Conservation (phyloP, 1,140 invertebrate species). For the Eulimnadia texana region DNA sequence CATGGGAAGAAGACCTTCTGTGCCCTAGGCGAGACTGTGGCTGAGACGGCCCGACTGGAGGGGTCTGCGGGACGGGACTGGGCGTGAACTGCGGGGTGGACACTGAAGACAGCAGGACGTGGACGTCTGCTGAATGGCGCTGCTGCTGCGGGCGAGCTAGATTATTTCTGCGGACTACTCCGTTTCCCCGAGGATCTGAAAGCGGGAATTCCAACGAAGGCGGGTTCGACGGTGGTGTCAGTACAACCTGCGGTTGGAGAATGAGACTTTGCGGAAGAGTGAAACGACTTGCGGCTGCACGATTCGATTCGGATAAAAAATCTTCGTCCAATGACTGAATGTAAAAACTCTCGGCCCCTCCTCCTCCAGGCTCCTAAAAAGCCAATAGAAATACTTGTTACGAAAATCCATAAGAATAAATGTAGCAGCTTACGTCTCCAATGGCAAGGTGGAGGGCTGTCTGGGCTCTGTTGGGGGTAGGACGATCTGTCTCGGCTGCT, state of each 20-base stretch:
- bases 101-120: neutral
- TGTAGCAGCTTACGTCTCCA: neutral
- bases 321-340: constrained; percentile 2
- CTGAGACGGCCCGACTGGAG: neutral
- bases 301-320: neutral
- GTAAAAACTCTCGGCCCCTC: neutral
- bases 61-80: neutral
- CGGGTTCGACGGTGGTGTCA: neutral
- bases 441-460: no score
- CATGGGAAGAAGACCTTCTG: constrained; percentile 8
- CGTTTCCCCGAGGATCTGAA: neutral
- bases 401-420: no score
- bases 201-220: neutral
- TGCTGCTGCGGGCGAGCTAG: neutral
- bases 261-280: neutral
- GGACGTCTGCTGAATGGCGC: constrained; percentile 6
- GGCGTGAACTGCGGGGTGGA: neutral
- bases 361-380: neutral
- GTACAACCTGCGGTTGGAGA: neutral
- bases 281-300: neutral
- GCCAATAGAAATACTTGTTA: no score
- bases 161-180: neutral
- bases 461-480: no score
- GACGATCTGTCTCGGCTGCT: no score
- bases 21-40: constrained; percentile 7